These are phyloP conservation scores for Diadema setosum DNA, from an alignment of 35 echinoderm and acorn worm genomes.

Conservation along the genomic window DNA sequence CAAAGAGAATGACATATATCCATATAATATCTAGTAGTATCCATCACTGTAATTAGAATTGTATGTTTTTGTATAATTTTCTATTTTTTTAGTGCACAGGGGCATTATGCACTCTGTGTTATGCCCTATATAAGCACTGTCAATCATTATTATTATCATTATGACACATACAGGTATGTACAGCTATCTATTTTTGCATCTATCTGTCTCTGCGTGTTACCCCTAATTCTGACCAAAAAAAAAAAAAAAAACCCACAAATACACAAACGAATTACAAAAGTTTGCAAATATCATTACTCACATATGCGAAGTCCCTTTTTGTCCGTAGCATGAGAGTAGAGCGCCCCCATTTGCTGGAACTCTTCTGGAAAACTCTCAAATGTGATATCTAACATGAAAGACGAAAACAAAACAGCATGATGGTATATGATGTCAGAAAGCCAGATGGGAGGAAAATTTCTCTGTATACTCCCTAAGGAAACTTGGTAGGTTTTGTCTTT, in stretches of 20 bases:
- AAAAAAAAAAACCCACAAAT: not conserved
- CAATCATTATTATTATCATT: too few species aligned
- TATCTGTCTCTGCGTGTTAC: not conserved
- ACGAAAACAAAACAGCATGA: not conserved
- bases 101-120: not conserved
- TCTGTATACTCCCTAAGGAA: too few species aligned
- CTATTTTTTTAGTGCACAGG: not conserved
- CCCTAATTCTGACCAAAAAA: not conserved
- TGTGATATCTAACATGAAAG: conserved; percentile 55
- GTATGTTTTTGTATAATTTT: too few species aligned
- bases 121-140: too few species aligned
- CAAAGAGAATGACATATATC: not conserved
- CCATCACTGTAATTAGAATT: not conserved
- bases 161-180: not conserved
- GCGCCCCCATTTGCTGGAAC: conserved; percentile 28
- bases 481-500: too few species aligned
- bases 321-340: conserved; percentile 62
- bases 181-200: not conserved
- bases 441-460: too few species aligned
- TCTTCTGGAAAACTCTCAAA: conserved; percentile 65
- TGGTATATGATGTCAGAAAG: too few species aligned
- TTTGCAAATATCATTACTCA: not conserved
- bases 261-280: not conserved
- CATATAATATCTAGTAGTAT: not conserved
- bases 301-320: conserved; percentile 68